Conservation (phyloP, 2,797 vertebrate species). For the Artibeus lituratus region DNA sequence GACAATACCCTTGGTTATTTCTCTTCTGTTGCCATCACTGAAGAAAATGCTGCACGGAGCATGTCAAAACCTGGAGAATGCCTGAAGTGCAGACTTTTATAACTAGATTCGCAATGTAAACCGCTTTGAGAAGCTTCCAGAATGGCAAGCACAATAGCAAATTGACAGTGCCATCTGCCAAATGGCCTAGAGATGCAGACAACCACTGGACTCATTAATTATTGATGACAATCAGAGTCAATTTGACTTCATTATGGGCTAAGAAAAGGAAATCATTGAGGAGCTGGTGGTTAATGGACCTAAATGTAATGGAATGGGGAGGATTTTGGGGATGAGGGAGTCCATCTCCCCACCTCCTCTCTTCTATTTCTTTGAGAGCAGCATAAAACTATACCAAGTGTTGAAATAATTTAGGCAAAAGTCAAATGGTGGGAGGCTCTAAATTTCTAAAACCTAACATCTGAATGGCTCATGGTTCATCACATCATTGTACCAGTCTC, state of each 20-base stretch:
- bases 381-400: neutral
- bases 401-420: conserved; percentile 62
- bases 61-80: conserved; percentile 59
- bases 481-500: neutral
- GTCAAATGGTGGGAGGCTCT: neutral
- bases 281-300: conserved; percentile 64
- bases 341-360: neutral
- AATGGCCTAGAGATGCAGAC: conserved; percentile 68
- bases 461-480: neutral
- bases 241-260: conserved; percentile 73
- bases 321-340: neutral
- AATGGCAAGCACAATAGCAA: conserved; percentile 60
- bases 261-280: conserved; percentile 71
- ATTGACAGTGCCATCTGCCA: conserved; percentile 72
- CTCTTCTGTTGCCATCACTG: conserved; percentile 64
- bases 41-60: conserved; percentile 30
- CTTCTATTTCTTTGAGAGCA: conserved; percentile 39
- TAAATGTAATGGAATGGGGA: conserved; percentile 3
- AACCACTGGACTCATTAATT: conserved; percentile 65
- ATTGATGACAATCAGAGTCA: conserved; percentile 72
- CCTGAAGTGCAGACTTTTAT: conserved; percentile 48
- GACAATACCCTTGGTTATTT: conserved; percentile 77
- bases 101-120: conserved; percentile 58
- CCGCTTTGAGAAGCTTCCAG: conserved; percentile 69
- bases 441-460: conserved; percentile 31